These are phyloP conservation scores for Gopherus evgoodei DNA, from an alignment of 2,113 vertebrate species.

Conservation along the genomic window DNA sequence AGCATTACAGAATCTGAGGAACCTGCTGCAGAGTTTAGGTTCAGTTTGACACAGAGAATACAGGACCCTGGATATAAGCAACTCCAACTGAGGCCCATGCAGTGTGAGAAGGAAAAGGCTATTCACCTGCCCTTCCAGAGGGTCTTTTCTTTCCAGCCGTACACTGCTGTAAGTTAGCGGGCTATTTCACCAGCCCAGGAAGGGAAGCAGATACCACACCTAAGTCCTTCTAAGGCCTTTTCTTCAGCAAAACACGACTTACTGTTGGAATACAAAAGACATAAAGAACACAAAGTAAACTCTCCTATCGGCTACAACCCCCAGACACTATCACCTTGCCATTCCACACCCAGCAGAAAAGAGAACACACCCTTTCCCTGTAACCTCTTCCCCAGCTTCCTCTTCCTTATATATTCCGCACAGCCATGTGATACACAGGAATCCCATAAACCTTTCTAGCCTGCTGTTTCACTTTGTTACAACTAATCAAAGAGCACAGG, in stretches of 20 bases:
- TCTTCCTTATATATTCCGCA: not conserved
- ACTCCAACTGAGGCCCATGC: not conserved
- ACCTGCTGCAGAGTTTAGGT: not conserved
- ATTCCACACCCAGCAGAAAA: rapidly evolving
- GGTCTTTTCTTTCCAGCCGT: not conserved
- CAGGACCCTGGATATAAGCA: not conserved
- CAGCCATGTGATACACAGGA: not conserved
- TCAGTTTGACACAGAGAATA: not conserved
- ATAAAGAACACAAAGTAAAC: slow-evolving; percentile 16
- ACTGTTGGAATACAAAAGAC: not conserved
- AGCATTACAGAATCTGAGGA: not conserved
- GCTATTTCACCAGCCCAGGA: not conserved
- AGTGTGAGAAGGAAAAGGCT: not conserved
- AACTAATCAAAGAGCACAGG: rapidly evolving
- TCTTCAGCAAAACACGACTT: not conserved
- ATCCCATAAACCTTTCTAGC: rapidly evolving
- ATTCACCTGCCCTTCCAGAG: not conserved
- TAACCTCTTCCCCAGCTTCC: not conserved
- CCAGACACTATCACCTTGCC: not conserved
- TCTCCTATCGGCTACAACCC: not conserved
- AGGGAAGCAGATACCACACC: slow-evolving; percentile 1
- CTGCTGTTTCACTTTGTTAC: not conserved
- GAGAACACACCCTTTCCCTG: not conserved
- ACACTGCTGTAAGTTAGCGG: not conserved
- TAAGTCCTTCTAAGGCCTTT: not conserved